Percentiles rank a stretch among this genome's conserved stretches.
Conservation (phyloP, 35 echinoderm and acorn worm genomes). For the Strongylocentrotus purpuratus region DNA sequence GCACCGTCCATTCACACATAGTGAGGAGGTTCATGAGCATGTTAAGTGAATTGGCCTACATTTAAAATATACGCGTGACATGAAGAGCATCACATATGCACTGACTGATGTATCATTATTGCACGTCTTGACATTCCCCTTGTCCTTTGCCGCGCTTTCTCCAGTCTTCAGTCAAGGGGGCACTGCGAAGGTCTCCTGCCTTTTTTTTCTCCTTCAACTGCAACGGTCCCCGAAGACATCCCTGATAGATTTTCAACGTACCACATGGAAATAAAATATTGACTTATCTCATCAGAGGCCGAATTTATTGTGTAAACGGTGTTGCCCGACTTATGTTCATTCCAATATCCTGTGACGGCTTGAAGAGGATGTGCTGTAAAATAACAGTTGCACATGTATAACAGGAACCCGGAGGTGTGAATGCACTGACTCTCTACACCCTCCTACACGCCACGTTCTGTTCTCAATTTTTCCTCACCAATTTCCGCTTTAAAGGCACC, state of each 20-base stretch:
- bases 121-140: neutral
- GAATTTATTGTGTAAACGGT: conserved; percentile 36
- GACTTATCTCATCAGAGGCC: conserved; percentile 38
- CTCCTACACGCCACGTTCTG: neutral
- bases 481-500: neutral
- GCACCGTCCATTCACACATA: neutral
- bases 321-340: conserved; percentile 35
- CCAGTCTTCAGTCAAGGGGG: neutral
- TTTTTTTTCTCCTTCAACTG: neutral
- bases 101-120: neutral
- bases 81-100: neutral
- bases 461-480: neutral
- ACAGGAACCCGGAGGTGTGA: neutral
- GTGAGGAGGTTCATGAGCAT: neutral
- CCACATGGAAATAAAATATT: conserved; percentile 55
- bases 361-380: neutral
- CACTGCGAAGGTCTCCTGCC: neutral
- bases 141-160: neutral
- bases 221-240: neutral
- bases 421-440: neutral
- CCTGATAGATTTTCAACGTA: conserved; percentile 39
- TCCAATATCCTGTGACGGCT: neutral
- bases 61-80: neutral
- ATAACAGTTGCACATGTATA: conserved; percentile 22
- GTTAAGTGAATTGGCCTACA: conserved; percentile 11